A percentile compares a stretch with the other conserved stretches of the same genome.
Conservation (phyloP, 2,888 invertebrate genomes). For the Leuctra nigra region DNA sequence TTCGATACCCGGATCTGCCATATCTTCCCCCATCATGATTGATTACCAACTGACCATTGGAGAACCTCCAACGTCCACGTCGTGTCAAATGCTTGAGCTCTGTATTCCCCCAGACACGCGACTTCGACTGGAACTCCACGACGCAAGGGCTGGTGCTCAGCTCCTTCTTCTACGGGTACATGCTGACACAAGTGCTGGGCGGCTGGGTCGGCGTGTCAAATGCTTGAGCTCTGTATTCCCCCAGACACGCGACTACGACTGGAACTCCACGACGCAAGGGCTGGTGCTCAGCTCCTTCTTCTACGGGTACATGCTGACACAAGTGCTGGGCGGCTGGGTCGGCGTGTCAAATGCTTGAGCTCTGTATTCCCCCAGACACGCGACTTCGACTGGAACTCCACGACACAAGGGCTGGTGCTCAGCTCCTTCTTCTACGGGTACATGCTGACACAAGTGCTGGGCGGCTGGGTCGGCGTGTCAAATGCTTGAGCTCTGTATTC, state of each 20-base stretch:
- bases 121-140: constrained; percentile 74
- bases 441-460: constrained; percentile 69
- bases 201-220: constrained; percentile 80
- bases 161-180: constrained; percentile 86
- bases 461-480: constrained; percentile 79
- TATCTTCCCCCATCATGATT: no score
- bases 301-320: constrained; percentile 81
- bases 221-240: no score
- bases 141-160: constrained; percentile 73
- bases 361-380: no score
- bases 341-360: no score
- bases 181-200: constrained; percentile 71
- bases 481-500: no score
- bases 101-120: no score
- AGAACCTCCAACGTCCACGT: no score
- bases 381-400: constrained; percentile 76
- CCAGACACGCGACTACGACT: constrained; percentile 71
- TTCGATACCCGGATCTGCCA: no score
- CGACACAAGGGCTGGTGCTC: constrained; percentile 68
- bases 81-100: no score
- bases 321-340: constrained; percentile 72
- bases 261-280: constrained; percentile 72
- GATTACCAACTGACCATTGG: no score
- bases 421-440: constrained; percentile 90
- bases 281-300: constrained; percentile 80